phyloP scores from a whole-genome alignment of 2,888 invertebrate species.

The Tetragonisca angustula region DNA sequence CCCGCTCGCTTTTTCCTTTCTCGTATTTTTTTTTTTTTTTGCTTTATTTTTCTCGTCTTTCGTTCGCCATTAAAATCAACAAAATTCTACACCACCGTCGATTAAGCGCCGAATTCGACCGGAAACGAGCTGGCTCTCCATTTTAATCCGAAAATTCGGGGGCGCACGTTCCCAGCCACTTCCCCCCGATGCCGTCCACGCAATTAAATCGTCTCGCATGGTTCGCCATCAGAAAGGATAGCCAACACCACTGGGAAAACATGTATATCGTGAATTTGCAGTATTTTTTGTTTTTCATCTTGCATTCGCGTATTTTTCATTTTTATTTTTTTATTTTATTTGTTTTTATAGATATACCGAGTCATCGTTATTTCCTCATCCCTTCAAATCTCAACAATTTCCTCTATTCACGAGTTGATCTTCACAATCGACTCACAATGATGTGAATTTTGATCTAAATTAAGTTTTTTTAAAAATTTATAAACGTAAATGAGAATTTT shows the following conservation, averaged over 20 bases:
- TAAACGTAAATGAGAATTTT: too few relatives aligned
- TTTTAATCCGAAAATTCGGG: background rate
- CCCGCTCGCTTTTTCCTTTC: background rate
- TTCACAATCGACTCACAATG: too few relatives aligned
- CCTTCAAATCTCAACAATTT: background rate
- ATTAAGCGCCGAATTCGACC: conserved; percentile 19
- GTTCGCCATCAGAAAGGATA: background rate
- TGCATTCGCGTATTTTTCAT: background rate
- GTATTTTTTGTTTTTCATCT: background rate
- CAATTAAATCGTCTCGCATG: conserved; percentile 5
- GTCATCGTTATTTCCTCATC: background rate
- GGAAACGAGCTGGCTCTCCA: background rate
- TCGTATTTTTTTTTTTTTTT: too few relatives aligned
- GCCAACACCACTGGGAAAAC: background rate
- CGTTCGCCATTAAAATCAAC: background rate
- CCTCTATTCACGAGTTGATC: background rate
- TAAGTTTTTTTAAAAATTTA: too few relatives aligned
- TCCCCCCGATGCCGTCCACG: background rate
- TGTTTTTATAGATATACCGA: background rate
- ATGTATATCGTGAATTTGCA: background rate
- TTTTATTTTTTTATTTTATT: background rate
- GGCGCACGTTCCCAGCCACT: background rate
- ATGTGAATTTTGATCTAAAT: too few relatives aligned
- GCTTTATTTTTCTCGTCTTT: background rate
- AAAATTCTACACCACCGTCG: conserved; percentile 24